Percentiles rank a stretch among this genome's conserved stretches.
These are phyloP conservation scores for Blastobasis adustella DNA, from an alignment of 2,888 invertebrate genomes.

Conservation along the genomic window DNA sequence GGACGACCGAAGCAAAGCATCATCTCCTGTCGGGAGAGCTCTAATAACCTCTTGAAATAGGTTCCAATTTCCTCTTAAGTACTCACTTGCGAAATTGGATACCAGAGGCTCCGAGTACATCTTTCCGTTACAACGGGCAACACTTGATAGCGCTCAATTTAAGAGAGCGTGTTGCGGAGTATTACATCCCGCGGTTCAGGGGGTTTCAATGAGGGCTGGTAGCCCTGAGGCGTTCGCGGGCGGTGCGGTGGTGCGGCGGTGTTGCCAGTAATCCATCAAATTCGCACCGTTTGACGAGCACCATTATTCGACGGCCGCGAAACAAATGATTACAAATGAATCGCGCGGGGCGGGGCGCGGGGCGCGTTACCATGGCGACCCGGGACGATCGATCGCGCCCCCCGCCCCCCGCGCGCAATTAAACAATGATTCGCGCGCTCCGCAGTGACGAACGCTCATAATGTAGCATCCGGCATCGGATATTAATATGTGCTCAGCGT, in stretches of 20 bases:
- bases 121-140: no score
- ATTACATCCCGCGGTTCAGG: neutral
- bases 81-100: no score
- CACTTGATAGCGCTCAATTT: no score
- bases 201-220: neutral
- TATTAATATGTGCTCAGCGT: constrained; percentile 17
- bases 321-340: constrained; percentile 75
- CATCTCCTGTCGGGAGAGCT: no score
- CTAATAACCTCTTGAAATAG: no score
- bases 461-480: constrained; percentile 23
- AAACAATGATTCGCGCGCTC: constrained; percentile 68
- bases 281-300: constrained; percentile 55
- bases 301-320: constrained; percentile 65
- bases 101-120: no score
- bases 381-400: constrained; percentile 64
- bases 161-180: neutral
- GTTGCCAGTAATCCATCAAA: constrained; percentile 52
- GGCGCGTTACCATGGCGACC: constrained; percentile 54
- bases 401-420: constrained; percentile 52
- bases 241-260: neutral
- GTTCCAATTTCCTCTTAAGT: no score
- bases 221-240: neutral
- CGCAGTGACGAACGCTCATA: constrained; percentile 47
- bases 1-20: no score
- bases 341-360: constrained; percentile 35